Evolutionary conservation across 2,113 vertebrate species (phyloP), one percentile per base, ranked within the genome.

Genomic region (Sinocyclocheilus grahami): DNA sequence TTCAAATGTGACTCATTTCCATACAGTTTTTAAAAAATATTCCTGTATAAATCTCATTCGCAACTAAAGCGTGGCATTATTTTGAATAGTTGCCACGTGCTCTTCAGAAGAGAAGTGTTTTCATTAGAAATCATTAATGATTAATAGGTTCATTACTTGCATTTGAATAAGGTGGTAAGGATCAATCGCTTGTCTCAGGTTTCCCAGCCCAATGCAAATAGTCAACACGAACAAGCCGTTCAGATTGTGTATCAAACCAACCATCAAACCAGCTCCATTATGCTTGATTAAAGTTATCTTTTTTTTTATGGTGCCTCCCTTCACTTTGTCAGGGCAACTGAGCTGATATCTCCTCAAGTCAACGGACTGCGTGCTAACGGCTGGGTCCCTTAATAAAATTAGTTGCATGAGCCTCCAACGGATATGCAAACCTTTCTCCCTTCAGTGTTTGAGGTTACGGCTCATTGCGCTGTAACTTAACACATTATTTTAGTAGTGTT

Each of bases 301-400:
- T 48, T 76, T n/a, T 60, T 75, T 86, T 48, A 55, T 75, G 51
- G 22, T 71, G 12, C 27, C 62, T 74, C 24, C 82, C 42, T 53
- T 71, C n/a, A 14, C 58, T 89, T 86, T 86, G 78, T 86, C 82
- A 84, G 51, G 4, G 69, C 67, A 81, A 69, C 48, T 65, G 60
- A 71, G 72, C 58, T 84, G 87, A 86, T 89, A 89, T 81, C 48
- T 69, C 71, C 63, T 62, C 72, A 82, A 76, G 85, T 63, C 83
- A 85, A 62, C 62, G 14, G 8, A 16, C 78, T 67, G 65, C 51
- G 33, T 37, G n/a, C n/a, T 80, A 75, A 86, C 71, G n/a, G 80
- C 82, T 13, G 63, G 48, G 75, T 46, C 37, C 72, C 76, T 84
- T 83, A 84, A 60, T 83, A 37, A 65, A 87, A 84, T 86, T 76